Percentiles rank a stretch among this genome's conserved stretches.
phyloP scores from a whole-genome alignment of 2,888 invertebrate species.

The Lasioglossum zephyrum region DNA sequence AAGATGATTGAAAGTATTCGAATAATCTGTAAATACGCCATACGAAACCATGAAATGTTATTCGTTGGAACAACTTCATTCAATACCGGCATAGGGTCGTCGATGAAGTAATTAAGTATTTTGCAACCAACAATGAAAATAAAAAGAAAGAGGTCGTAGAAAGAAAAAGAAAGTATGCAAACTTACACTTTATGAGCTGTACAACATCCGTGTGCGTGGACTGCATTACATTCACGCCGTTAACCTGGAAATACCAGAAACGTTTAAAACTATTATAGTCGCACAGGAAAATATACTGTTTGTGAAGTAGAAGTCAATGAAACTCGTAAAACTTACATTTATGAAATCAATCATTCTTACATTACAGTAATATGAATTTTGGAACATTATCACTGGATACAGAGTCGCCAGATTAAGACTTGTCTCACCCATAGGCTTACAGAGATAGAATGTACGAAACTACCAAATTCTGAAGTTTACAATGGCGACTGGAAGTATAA shows the following conservation, averaged over 20 bases:
- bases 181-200: slow-evolving; percentile 95
- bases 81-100: not conserved
- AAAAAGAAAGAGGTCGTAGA: slow-evolving; percentile 47
- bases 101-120: slow-evolving; percentile 9
- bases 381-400: not conserved
- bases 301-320: not conserved
- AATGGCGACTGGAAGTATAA: too few species aligned
- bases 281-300: not conserved
- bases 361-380: not conserved
- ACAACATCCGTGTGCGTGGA: slow-evolving; percentile 98
- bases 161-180: slow-evolving; percentile 57
- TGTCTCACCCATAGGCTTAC: too few species aligned
- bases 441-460: too few species aligned
- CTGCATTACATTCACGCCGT: slow-evolving; percentile 95
- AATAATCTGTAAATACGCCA: not conserved
- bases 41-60: not conserved
- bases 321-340: not conserved
- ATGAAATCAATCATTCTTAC: not conserved
- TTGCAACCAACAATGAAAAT: slow-evolving; percentile 26
- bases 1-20: not conserved
- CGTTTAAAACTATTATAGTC: slow-evolving; percentile 40
- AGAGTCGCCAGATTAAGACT: too few species aligned
- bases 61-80: not conserved
- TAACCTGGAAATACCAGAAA: slow-evolving; percentile 88
- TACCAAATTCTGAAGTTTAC: too few species aligned